Evolutionary conservation across 2,113 vertebrate species (phyloP).

Genomic region (Dendropsophus ebraccatus): DNA sequence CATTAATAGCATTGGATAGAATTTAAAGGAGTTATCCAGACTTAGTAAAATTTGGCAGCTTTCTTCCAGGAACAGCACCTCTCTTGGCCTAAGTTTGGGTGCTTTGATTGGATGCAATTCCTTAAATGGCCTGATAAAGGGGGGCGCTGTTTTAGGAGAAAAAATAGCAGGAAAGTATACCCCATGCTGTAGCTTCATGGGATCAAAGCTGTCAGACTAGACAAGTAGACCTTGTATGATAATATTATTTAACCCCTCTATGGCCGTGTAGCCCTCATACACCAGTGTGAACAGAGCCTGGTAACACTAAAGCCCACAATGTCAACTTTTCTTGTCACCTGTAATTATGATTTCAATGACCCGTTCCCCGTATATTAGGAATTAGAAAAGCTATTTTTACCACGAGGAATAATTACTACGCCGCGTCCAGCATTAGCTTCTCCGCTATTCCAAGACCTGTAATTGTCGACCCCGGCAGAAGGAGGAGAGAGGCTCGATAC

Average conservation of each 20-base stretch:
- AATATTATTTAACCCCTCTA: not conserved
- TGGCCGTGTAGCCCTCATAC: not conserved
- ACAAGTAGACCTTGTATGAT: not conserved
- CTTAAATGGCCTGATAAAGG: too few relatives aligned
- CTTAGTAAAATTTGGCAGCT: too few relatives aligned
- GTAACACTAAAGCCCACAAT: not conserved
- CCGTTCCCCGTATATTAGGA: not conserved
- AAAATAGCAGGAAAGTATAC: too few relatives aligned
- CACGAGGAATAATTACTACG: not conserved
- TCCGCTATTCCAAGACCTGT: not conserved
- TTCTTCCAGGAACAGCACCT: too few relatives aligned
- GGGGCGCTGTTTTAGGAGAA: too few relatives aligned
- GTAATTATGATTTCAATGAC: not conserved
- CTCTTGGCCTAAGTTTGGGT: too few relatives aligned
- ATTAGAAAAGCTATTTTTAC: slow-evolving; percentile 18
- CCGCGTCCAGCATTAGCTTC: not conserved
- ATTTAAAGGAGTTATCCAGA: too few relatives aligned
- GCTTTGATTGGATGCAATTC: too few relatives aligned
- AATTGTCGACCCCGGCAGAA: not conserved
- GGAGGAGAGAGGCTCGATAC: not conserved
- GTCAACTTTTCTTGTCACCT: not conserved
- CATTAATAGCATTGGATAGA: too few relatives aligned
- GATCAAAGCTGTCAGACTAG: too few relatives aligned
- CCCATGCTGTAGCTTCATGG: too few relatives aligned
- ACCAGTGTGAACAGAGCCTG: not conserved